Conservation (phyloP, 2,888 invertebrate species). For the Eurois occulta region DNA sequence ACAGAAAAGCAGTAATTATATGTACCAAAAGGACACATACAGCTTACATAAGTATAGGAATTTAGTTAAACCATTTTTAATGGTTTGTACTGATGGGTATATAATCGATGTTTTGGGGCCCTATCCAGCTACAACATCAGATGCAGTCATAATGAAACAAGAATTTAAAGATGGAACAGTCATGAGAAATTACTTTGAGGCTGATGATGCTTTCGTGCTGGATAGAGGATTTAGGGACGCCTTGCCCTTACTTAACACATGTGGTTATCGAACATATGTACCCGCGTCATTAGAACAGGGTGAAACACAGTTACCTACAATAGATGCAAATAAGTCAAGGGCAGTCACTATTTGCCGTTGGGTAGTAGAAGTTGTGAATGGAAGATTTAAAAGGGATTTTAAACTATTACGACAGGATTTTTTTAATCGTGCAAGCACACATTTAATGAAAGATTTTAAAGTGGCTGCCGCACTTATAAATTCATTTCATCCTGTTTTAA, state of each 20-base stretch:
- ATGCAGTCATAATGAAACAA: constrained; percentile 1
- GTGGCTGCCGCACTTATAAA: neutral
- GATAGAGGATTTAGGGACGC: neutral
- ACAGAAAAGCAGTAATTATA: neutral
- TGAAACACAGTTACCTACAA: constrained; percentile 3
- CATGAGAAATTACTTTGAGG: neutral
- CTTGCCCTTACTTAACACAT: neutral
- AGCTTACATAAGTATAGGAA: constrained; percentile 2
- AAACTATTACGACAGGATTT: neutral
- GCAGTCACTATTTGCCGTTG: constrained; percentile 6
- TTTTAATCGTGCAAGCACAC: neutral
- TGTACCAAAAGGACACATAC: constrained; percentile 1
- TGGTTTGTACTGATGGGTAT: neutral
- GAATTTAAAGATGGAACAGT: neutral
- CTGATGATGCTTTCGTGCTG: neutral
- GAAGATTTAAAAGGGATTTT: neutral
- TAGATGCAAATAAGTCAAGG: constrained; percentile 4
- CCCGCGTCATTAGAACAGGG: neutral
- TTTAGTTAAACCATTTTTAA: neutral
- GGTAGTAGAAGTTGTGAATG: neutral
- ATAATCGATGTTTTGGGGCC: neutral
- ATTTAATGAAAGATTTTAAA: neutral
- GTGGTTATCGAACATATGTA: constrained; percentile 4
- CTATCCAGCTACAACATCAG: constrained; percentile 6
- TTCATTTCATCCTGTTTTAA: constrained; percentile 1